These are phyloP conservation scores for Lerista edwardsae DNA, from an alignment of 2,797 vertebrate genomes.

Conservation along the genomic window DNA sequence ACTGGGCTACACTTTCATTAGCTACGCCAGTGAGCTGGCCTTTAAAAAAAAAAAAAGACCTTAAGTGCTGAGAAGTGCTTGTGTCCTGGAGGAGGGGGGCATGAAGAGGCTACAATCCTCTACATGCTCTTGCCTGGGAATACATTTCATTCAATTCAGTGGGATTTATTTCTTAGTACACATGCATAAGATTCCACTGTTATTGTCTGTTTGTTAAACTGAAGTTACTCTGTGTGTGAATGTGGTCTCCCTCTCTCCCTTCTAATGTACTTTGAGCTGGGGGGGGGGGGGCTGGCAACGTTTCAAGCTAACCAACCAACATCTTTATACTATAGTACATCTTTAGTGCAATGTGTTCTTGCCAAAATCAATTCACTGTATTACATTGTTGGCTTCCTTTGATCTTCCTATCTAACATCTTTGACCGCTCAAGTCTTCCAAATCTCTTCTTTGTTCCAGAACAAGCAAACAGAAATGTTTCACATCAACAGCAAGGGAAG, in stretches of 20 bases:
- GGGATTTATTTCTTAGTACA: too few relatives aligned
- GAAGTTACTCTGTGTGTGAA: not conserved
- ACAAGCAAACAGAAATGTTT: constrained; percentile 47
- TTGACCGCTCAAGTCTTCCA: constrained; percentile 12
- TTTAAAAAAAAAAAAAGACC: too few relatives aligned
- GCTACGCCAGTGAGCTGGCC: too few relatives aligned
- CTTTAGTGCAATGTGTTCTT: constrained; percentile 31
- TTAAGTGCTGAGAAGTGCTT: too few relatives aligned
- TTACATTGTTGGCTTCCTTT: constrained; percentile 15
- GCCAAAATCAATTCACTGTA: constrained; percentile 32
- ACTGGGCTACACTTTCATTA: too few relatives aligned
- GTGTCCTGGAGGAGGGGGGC: too few relatives aligned
- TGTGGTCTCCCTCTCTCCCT: not conserved
- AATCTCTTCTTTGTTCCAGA: constrained; percentile 30
- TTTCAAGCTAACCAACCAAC: constrained; percentile 1
- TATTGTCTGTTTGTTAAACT: not conserved
- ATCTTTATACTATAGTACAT: constrained; percentile 1
- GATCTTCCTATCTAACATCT: constrained; percentile 10
- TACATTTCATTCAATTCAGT: too few relatives aligned
- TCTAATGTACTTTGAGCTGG: not conserved
- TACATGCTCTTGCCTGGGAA: too few relatives aligned
- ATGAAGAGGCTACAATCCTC: too few relatives aligned
- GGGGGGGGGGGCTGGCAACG: not conserved
- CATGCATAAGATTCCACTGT: too few relatives aligned
- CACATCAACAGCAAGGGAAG: constrained; percentile 4